A percentile compares a stretch with the other conserved stretches of the same genome.
These are phyloP conservation scores for Eledone cirrhosa DNA, from an alignment of 2,888 invertebrate genomes.

Conservation along the genomic window DNA sequence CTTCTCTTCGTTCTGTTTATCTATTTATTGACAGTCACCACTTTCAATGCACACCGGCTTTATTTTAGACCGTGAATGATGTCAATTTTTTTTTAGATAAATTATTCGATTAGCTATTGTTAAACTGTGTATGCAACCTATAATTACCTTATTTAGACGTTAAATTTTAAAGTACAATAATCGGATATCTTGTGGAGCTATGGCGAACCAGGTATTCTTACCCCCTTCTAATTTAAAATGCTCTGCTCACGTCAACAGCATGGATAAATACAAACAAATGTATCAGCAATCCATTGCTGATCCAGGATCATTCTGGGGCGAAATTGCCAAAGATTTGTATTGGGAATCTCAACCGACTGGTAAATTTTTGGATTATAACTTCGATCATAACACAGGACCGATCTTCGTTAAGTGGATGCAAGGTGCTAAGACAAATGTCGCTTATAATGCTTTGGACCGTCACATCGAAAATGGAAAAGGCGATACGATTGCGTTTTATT, in stretches of 20 bases:
- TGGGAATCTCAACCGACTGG: slow-evolving; percentile 78
- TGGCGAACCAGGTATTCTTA: slow-evolving; percentile 35
- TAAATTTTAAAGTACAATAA: neutral
- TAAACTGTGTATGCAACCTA: too few species aligned
- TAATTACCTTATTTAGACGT: neutral
- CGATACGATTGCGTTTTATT: slow-evolving; percentile 91
- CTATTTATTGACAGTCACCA: too few species aligned
- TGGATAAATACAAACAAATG: slow-evolving; percentile 83
- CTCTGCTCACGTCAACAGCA: slow-evolving; percentile 73
- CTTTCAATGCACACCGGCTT: too few species aligned
- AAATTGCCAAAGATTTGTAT: slow-evolving; percentile 90
- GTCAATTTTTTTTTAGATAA: too few species aligned
- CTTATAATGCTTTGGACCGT: slow-evolving; percentile 93
- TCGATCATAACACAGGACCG: slow-evolving; percentile 85
- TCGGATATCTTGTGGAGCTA: neutral
- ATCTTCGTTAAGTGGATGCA: slow-evolving; percentile 95
- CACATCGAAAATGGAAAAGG: slow-evolving; percentile 89
- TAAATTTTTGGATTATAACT: slow-evolving; percentile 89
- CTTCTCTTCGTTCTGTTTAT: too few species aligned
- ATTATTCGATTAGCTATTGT: too few species aligned
- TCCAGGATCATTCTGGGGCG: slow-evolving; percentile 91
- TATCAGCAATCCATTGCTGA: slow-evolving; percentile 86
- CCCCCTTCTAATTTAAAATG: slow-evolving; percentile 54
- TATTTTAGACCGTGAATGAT: too few species aligned
- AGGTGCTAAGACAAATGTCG: slow-evolving; percentile 92